Conservation (phyloP, 2,797 vertebrate genomes). For the Huso huso region DNA sequence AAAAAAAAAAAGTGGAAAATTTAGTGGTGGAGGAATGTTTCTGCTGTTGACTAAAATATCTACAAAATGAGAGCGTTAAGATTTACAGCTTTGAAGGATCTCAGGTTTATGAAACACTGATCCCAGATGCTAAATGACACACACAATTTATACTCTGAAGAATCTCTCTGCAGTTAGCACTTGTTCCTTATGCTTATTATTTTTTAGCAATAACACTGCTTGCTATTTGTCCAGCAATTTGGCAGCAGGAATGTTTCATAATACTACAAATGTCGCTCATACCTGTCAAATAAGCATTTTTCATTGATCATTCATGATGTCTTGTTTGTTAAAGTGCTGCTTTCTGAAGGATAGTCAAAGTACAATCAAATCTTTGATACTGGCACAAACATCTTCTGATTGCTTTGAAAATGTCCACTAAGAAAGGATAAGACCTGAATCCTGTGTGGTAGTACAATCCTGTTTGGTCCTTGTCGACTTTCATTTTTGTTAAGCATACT, state of each 20-base stretch:
- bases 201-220: conserved; percentile 16
- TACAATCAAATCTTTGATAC: neutral
- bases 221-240: conserved; percentile 25
- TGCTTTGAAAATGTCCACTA: conserved; percentile 21
- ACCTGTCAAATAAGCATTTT: neutral
- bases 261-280: conserved; percentile 14
- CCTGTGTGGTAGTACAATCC: conserved; percentile 52
- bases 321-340: conserved; percentile 17
- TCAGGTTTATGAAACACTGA: too few species aligned
- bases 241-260: conserved; percentile 48
- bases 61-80: too few species aligned
- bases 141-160: too few species aligned
- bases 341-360: conserved; percentile 1
- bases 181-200: conserved; percentile 21
- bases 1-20: too few species aligned
- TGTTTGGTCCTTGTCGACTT: conserved; percentile 46
- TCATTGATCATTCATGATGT: neutral
- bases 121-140: too few species aligned
- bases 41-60: too few species aligned
- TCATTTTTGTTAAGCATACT: conserved; percentile 49
- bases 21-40: too few species aligned
- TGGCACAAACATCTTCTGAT: neutral
- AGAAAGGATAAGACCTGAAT: conserved; percentile 67
- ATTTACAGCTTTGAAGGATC: too few species aligned
- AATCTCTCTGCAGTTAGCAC: conserved; percentile 19